Evolutionary conservation across 2,113 vertebrate genomes (phyloP).

Genomic region (Mirounga angustirostris): DNA sequence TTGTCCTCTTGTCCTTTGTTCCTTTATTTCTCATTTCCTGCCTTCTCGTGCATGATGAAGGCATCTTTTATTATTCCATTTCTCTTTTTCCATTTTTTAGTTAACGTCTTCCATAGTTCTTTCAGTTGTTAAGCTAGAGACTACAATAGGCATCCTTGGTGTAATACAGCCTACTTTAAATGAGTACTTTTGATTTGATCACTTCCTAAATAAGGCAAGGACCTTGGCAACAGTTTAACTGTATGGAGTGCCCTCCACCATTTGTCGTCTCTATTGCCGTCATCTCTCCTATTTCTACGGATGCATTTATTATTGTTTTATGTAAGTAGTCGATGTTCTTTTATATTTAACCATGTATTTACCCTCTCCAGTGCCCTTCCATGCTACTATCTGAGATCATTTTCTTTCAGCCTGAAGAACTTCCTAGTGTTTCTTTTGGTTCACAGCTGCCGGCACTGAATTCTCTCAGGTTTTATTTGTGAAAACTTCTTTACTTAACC

Average conservation of each 20-base stretch:
- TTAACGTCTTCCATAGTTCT: not conserved
- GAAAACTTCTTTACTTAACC: not conserved
- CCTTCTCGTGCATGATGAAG: not conserved
- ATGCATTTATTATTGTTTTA: not conserved
- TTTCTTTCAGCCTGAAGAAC: not conserved
- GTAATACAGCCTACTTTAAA: not conserved
- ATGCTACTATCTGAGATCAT: not conserved
- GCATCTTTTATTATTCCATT: not conserved
- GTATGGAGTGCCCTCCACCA: not conserved
- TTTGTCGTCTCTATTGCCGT: not conserved
- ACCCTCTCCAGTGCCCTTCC: not conserved
- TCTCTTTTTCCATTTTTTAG: not conserved
- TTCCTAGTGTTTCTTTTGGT: not conserved
- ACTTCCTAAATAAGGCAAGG: not conserved
- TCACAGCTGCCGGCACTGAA: not conserved
- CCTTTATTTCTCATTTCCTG: constrained; percentile 24
- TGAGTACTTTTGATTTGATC: not conserved
- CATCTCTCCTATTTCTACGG: not conserved
- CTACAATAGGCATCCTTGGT: not conserved
- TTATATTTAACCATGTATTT: not conserved
- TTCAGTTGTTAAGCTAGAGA: not conserved
- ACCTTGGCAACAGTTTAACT: not conserved
- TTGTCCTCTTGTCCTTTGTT: not conserved
- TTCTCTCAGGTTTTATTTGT: not conserved
- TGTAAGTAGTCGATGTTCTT: not conserved